Percentiles rank a stretch among this genome's conserved stretches.
Conservation (phyloP, 2,797 vertebrate genomes). For the Fratercula arctica region DNA sequence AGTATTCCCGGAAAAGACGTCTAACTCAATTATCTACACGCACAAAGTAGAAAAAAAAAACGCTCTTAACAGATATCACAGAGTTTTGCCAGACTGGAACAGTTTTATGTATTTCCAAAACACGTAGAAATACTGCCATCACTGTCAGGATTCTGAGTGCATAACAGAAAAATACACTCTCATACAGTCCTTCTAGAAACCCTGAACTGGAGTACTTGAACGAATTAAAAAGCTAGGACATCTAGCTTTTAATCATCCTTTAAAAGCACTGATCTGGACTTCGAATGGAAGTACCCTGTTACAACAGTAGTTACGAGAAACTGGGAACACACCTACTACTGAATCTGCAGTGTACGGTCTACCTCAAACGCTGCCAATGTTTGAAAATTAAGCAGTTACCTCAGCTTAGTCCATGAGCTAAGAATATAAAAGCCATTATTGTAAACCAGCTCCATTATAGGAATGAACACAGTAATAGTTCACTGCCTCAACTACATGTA, state of each 20-base stretch:
- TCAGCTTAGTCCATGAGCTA: neutral
- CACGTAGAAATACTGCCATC: neutral
- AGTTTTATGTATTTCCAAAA: neutral
- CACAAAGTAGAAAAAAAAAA: neutral
- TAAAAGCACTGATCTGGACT: neutral
- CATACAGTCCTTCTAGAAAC: neutral
- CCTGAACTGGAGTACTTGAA: neutral
- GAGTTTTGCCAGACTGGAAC: neutral
- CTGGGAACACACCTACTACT: neutral
- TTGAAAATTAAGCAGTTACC: neutral
- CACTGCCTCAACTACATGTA: neutral
- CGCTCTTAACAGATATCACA: rapidly evolving
- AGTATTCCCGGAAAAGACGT: neutral
- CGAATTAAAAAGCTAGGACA: neutral
- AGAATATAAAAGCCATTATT: neutral
- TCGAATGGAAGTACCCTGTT: neutral
- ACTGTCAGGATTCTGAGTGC: neutral
- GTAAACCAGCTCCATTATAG: neutral
- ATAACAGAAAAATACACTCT: neutral
- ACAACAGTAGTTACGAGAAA: neutral
- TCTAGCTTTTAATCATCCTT: neutral
- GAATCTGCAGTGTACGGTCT: neutral
- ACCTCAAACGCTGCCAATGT: neutral
- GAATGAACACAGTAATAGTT: neutral
- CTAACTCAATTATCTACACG: neutral